Evolutionary conservation across 1,140 invertebrate genomes (phyloP).

Genomic region (Drosophila bipectinata): DNA sequence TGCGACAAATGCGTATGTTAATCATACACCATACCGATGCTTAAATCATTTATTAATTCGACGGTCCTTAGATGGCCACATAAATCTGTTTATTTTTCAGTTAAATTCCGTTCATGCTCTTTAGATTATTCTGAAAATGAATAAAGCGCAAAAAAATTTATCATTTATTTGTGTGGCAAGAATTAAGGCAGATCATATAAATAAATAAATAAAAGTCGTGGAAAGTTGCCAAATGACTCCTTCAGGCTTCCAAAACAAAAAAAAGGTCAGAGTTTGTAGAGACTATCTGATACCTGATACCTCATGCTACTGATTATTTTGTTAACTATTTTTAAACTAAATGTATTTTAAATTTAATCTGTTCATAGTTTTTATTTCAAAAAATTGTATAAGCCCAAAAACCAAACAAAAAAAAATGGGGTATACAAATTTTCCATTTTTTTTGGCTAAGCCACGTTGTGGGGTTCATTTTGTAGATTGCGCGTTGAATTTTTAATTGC

Average conservation of each 20-base stretch:
- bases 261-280: no score
- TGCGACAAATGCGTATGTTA: constrained; percentile 43
- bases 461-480: constrained; percentile 57
- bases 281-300: no score
- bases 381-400: no score
- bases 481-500: constrained; percentile 77
- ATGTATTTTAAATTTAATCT: no score
- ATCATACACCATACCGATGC: constrained; percentile 58
- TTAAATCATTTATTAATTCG: constrained; percentile 19
- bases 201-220: constrained; percentile 22
- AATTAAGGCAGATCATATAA: constrained; percentile 29
- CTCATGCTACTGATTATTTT: no score
- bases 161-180: constrained; percentile 15
- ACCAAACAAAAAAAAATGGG: no score
- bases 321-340: no score
- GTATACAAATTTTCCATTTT: no score
- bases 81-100: background rate
- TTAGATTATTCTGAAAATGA: constrained; percentile 17
- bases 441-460: background rate
- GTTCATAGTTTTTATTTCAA: no score
- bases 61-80: constrained; percentile 1
- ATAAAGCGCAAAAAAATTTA: constrained; percentile 8
- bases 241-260: constrained; percentile 4
- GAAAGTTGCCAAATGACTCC: constrained; percentile 13
- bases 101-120: constrained; percentile 7